Evolutionary conservation across 1,140 invertebrate species (phyloP).

Genomic region (Orchesella cincta): DNA sequence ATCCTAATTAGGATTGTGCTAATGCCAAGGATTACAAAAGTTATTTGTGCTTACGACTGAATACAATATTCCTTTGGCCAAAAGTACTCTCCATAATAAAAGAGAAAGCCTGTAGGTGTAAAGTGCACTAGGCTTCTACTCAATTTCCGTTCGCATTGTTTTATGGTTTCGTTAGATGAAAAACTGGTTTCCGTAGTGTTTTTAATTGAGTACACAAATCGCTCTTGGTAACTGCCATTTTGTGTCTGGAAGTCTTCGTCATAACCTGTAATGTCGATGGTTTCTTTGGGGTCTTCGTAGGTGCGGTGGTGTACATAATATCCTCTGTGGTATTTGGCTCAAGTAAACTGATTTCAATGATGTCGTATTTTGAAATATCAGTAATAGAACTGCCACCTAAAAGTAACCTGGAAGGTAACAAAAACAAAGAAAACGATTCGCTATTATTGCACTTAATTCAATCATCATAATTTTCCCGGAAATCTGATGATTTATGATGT

Average conservation of each 20-base stretch:
- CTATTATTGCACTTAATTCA: too few species aligned
- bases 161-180: not conserved
- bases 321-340: not conserved
- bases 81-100: not conserved
- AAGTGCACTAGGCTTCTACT: not conserved
- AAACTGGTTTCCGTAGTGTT: not conserved
- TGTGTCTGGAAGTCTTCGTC: not conserved
- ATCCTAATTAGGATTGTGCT: not conserved
- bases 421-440: too few species aligned
- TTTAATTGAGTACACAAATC: constrained; percentile 7
- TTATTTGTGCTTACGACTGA: constrained; percentile 2
- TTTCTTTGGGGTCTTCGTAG: not conserved
- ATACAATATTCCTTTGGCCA: not conserved
- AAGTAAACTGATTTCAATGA: not conserved
- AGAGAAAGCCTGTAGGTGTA: not conserved
- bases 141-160: not conserved
- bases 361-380: too few species aligned
- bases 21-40: too few species aligned
- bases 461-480: too few species aligned
- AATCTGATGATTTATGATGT: too few species aligned
- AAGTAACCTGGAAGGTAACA: too few species aligned
- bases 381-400: too few species aligned
- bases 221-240: not conserved
- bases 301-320: not conserved
- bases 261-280: not conserved